phyloP scores from a whole-genome alignment of 2,113 vertebrate species.

The Rhinoptilus africanus region DNA sequence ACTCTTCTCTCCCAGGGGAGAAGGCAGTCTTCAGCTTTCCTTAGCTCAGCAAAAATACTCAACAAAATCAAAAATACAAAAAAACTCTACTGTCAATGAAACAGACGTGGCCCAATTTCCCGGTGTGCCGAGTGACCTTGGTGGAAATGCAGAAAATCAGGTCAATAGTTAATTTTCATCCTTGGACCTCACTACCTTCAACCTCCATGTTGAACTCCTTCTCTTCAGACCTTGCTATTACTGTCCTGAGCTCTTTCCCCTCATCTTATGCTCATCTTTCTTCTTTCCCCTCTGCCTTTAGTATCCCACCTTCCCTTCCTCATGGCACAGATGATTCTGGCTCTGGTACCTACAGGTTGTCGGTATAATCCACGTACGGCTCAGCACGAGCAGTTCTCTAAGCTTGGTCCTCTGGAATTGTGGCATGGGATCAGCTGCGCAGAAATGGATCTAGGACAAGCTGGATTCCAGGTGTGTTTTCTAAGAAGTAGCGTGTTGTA shows the following conservation, averaged over 20 bases:
- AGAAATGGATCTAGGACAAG: neutral
- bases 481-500: neutral
- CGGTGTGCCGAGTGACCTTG: neutral
- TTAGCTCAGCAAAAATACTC: neutral
- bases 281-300: neutral
- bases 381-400: neutral
- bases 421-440: neutral
- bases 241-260: neutral
- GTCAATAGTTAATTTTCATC: neutral
- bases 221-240: neutral
- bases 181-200: neutral
- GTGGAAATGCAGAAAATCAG: neutral
- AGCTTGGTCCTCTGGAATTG: neutral
- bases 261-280: neutral
- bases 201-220: neutral
- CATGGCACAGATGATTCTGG: neutral
- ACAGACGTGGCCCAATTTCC: neutral
- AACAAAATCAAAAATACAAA: neutral
- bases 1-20: neutral
- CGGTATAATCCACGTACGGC: neutral
- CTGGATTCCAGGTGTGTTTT: neutral
- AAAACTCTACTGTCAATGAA: neutral
- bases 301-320: neutral
- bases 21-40: neutral
- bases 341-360: neutral